A percentile compares a stretch with the other conserved stretches of the same genome.
Evolutionary conservation across 1,140 invertebrate genomes (phyloP).

Genomic region (Agrilus planipennis): DNA sequence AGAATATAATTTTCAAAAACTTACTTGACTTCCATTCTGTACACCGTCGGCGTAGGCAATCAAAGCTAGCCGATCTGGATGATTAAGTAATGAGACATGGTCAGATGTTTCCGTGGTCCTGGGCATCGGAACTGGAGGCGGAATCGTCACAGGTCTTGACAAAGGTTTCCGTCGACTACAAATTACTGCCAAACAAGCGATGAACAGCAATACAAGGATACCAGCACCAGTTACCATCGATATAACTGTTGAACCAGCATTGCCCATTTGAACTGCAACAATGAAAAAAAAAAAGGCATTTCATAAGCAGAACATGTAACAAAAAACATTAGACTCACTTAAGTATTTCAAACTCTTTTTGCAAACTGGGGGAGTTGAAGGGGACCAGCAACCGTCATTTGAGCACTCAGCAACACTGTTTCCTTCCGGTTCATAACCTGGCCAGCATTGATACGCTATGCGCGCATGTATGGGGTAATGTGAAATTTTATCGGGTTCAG

Average conservation of each 20-base stretch:
- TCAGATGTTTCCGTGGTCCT: conserved; percentile 23
- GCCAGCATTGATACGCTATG: conserved; percentile 34
- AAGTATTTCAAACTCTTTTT: too few relatives aligned
- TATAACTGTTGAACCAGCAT: conserved; percentile 27
- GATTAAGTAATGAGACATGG: conserved; percentile 25
- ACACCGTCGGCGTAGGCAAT: conserved; percentile 39
- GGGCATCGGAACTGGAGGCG: conserved; percentile 17
- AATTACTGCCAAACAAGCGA: conserved; percentile 30
- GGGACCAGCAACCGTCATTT: conserved; percentile 36
- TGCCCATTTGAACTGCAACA: conserved; percentile 22
- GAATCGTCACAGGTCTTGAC: conserved; percentile 18
- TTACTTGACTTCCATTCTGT: conserved; percentile 31
- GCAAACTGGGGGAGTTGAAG: conserved; percentile 25
- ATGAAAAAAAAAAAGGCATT: not conserved
- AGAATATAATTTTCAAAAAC: not conserved
- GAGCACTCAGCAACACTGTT: conserved; percentile 32
- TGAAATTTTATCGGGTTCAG: conserved; percentile 2
- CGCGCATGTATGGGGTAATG: conserved; percentile 30
- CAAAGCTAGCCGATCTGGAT: conserved; percentile 35
- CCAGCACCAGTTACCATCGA: conserved; percentile 31
- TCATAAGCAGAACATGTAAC: too few relatives aligned
- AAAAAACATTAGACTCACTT: too few relatives aligned
- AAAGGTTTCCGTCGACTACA: conserved; percentile 24
- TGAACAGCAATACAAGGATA: conserved; percentile 30
- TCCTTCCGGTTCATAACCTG: conserved; percentile 35